Evolutionary conservation across 64 coral and sea anemone species (phyloP).

Genomic region (Dendronephthya gigantea): DNA sequence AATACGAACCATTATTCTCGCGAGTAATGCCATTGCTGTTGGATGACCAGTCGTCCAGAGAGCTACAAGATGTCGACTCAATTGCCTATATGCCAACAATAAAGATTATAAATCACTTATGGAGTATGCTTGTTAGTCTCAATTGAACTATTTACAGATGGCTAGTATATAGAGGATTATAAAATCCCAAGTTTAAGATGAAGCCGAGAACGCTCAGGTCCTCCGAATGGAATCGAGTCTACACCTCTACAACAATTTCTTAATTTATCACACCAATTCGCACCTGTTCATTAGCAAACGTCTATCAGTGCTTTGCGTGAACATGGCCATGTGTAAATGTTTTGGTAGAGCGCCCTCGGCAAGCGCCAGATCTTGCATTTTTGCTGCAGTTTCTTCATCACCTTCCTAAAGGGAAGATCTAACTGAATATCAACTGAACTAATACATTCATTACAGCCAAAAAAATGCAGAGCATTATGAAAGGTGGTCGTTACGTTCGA

Average conservation of each 20-base stretch:
- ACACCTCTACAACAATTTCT: no score
- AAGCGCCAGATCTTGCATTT: slow-evolving; percentile 85
- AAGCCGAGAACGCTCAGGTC: no score
- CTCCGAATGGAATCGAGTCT: no score
- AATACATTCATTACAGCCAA: background rate
- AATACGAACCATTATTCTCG: slow-evolving; percentile 71
- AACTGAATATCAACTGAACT: background rate
- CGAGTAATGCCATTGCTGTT: slow-evolving; percentile 79
- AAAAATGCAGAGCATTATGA: background rate
- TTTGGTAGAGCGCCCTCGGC: slow-evolving; percentile 86
- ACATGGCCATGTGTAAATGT: slow-evolving; percentile 93
- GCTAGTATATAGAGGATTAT: no score
- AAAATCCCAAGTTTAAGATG: no score
- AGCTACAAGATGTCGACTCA: slow-evolving; percentile 82
- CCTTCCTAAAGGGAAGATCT: slow-evolving; percentile 47
- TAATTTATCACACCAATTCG: background rate
- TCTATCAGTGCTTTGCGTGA: slow-evolving; percentile 72
- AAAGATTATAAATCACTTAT: background rate
- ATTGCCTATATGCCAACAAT: slow-evolving; percentile 45
- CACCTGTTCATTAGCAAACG: slow-evolving; percentile 82
- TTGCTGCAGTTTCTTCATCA: slow-evolving; percentile 83
- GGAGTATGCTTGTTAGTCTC: no score
- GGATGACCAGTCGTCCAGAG: slow-evolving; percentile 93
- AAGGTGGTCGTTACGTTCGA: no score
- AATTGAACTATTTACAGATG: no score